A percentile compares a stretch with the other conserved stretches of the same genome.
Evolutionary conservation across 2,797 vertebrate species (phyloP).

Genomic region (Onychomys torridus): DNA sequence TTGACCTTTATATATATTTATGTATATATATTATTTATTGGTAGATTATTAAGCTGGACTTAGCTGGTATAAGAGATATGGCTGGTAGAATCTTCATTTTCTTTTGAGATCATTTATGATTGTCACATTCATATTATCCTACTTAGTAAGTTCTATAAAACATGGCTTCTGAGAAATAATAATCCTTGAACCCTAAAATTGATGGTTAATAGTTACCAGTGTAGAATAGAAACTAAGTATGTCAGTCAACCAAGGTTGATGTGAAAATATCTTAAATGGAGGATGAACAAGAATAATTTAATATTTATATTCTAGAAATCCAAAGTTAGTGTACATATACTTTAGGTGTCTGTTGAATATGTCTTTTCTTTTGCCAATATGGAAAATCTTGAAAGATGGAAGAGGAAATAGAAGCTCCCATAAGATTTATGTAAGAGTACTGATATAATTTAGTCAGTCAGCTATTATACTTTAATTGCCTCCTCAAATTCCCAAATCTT

Average conservation of each 20-base stretch:
- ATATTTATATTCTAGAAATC: background rate
- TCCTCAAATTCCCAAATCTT: background rate
- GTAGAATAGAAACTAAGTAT: background rate
- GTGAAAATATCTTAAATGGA: background rate
- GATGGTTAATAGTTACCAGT: no score
- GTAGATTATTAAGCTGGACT: background rate
- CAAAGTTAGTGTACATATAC: background rate
- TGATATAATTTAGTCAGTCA: background rate
- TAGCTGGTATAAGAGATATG: background rate
- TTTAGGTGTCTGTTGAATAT: background rate
- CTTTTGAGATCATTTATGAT: background rate
- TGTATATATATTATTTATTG: background rate
- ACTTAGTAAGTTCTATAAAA: background rate
- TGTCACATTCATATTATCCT: background rate
- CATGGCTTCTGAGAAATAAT: background rate
- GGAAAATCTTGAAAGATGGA: background rate
- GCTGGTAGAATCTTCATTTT: background rate
- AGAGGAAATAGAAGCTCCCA: background rate
- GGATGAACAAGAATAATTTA: background rate
- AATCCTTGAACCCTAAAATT: background rate
- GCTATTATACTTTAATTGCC: background rate
- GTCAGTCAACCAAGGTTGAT: background rate
- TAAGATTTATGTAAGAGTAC: background rate
- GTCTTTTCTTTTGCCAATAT: background rate
- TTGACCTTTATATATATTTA: background rate